Percentiles rank a stretch among this genome's conserved stretches.
Conservation (phyloP, 2,113 vertebrate genomes). For the Ptyas mucosa region DNA sequence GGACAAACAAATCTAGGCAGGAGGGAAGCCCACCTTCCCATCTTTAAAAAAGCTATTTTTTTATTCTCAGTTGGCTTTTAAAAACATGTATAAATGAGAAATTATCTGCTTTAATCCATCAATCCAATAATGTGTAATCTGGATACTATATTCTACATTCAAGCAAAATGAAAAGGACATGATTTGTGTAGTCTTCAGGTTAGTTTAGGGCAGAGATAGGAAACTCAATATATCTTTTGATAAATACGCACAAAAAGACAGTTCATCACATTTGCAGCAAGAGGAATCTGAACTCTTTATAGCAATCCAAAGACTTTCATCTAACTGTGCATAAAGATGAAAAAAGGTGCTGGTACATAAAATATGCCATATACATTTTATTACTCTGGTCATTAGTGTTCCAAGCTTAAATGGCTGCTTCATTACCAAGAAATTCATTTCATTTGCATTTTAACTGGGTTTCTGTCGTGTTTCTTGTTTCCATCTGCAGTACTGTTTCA, state of each 20-base stretch:
- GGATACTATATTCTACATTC: background rate
- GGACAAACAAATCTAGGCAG: background rate
- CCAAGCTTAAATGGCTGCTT: slow-evolving; percentile 51
- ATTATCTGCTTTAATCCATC: background rate
- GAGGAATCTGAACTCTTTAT: slow-evolving; percentile 42
- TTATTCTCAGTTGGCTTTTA: background rate
- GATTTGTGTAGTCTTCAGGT: background rate
- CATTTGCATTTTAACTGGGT: slow-evolving; percentile 69
- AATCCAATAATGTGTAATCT: background rate
- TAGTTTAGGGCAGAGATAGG: slow-evolving; percentile 22
- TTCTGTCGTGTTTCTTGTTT: slow-evolving; percentile 55
- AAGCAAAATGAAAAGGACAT: background rate
- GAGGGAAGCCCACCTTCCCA: background rate
- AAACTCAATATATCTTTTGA: slow-evolving; percentile 25
- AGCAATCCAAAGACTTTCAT: slow-evolving; percentile 46
- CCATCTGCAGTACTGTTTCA: slow-evolving; percentile 40
- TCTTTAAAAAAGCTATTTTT: background rate
- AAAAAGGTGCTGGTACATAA: slow-evolving; percentile 52
- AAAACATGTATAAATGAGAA: background rate
- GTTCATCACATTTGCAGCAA: slow-evolving; percentile 53
- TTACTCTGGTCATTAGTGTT: slow-evolving; percentile 56
- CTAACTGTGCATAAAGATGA: slow-evolving; percentile 53
- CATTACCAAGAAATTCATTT: slow-evolving; percentile 63
- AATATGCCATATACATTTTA: slow-evolving; percentile 59
- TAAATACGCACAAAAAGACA: slow-evolving; percentile 22